A percentile compares a stretch with the other conserved stretches of the same genome.
phyloP scores from a whole-genome alignment of 2,113 vertebrate species.

The Todiramphus saurophagus region DNA sequence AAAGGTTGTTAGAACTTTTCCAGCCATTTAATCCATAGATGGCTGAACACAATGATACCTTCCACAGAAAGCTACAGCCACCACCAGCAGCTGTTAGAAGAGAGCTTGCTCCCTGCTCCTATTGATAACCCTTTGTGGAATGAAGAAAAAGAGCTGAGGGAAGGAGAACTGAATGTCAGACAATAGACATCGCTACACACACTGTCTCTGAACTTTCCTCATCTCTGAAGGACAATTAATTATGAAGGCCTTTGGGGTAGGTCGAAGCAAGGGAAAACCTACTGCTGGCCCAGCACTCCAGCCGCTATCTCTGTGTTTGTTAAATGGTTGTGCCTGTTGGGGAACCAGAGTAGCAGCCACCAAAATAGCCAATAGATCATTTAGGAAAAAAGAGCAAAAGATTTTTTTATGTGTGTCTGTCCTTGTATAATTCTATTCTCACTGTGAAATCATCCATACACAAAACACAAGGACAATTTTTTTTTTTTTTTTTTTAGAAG shows the following conservation, averaged over 20 bases:
- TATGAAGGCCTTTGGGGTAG: slow-evolving; percentile 86
- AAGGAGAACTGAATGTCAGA: slow-evolving; percentile 83
- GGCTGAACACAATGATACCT: slow-evolving; percentile 66
- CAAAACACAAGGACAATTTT: slow-evolving; percentile 82
- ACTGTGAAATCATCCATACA: slow-evolving; percentile 85
- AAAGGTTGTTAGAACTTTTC: slow-evolving; percentile 74
- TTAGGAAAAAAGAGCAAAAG: slow-evolving; percentile 72
- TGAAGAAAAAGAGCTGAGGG: slow-evolving; percentile 74
- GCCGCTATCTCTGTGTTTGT: slow-evolving; percentile 71
- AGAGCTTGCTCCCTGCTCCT: slow-evolving; percentile 74
- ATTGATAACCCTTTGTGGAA: slow-evolving; percentile 84
- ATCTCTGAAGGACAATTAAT: slow-evolving; percentile 88
- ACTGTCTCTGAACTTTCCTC: slow-evolving; percentile 84
- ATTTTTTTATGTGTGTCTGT: slow-evolving; percentile 79
- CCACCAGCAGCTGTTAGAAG: slow-evolving; percentile 76
- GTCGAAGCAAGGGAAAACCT: slow-evolving; percentile 80
- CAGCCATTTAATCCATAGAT: slow-evolving; percentile 69
- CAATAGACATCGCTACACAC: slow-evolving; percentile 81
- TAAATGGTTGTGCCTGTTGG: slow-evolving; percentile 76
- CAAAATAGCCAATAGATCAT: slow-evolving; percentile 76
- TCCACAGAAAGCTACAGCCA: slow-evolving; percentile 65
- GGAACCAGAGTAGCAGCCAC: slow-evolving; percentile 71
- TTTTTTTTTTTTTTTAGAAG: slow-evolving; percentile 73
- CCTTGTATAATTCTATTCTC: slow-evolving; percentile 84
- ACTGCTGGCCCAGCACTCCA: slow-evolving; percentile 68